phyloP scores from a whole-genome alignment of 2,888 invertebrate genomes.

The Drosophila ustulata region DNA sequence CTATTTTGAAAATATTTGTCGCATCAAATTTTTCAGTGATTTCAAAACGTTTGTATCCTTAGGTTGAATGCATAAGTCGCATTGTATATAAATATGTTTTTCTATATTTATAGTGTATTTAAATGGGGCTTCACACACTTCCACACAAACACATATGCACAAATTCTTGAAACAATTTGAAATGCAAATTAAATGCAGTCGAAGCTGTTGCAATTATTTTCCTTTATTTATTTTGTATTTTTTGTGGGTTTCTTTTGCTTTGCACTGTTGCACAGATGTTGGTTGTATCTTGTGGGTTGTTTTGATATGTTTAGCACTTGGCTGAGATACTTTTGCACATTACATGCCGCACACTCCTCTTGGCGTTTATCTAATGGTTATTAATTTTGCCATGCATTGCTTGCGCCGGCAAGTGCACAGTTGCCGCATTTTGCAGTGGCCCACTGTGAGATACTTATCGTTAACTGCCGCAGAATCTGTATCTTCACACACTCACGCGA shows the following conservation, averaged over 20 bases:
- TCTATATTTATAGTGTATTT: constrained; percentile 28
- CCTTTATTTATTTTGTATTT: constrained; percentile 12
- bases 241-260: constrained; percentile 24
- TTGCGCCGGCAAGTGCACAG: constrained; percentile 58
- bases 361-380: constrained; percentile 34
- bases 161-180: constrained; percentile 27
- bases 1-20: constrained; percentile 40
- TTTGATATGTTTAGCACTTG: constrained; percentile 60
- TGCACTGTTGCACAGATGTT: constrained; percentile 36
- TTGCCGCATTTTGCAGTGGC: constrained; percentile 67
- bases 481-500: constrained; percentile 40
- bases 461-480: constrained; percentile 24
- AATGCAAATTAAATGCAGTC: constrained; percentile 61
- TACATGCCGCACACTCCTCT: constrained; percentile 1
- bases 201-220: constrained; percentile 37
- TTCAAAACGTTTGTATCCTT: constrained; percentile 45
- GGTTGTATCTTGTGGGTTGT: constrained; percentile 43
- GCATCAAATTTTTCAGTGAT: constrained; percentile 37
- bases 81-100: constrained; percentile 38
- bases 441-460: constrained; percentile 37
- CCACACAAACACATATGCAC: constrained; percentile 10
- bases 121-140: constrained; percentile 41
- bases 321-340: constrained; percentile 40
- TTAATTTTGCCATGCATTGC: constrained; percentile 45
- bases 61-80: constrained; percentile 32